Evolutionary conservation across 2,888 invertebrate genomes (phyloP).

Genomic region (Sepiola atlantica): DNA sequence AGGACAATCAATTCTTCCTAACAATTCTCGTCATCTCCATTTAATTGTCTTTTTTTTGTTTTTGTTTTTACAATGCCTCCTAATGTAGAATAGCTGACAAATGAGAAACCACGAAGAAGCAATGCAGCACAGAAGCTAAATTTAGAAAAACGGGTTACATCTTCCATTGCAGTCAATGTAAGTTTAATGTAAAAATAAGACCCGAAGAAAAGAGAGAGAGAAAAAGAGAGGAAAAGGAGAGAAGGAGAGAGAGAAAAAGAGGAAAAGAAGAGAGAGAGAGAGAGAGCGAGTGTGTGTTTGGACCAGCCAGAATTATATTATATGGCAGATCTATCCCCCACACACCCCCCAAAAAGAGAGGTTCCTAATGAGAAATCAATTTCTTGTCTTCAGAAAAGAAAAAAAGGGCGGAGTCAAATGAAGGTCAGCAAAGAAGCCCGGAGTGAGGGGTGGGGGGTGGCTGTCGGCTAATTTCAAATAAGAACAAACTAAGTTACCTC

Average conservation of each 20-base stretch:
- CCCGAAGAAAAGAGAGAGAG: background rate
- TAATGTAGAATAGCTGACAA: background rate
- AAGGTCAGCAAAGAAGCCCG: background rate
- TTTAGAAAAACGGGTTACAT: background rate
- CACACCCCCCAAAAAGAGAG: no score
- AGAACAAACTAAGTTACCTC: background rate
- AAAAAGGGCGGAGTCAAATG: background rate
- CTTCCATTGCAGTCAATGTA: background rate
- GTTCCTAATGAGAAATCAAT: constrained; percentile 8
- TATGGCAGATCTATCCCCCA: background rate
- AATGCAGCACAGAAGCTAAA: background rate
- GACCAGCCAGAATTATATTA: background rate
- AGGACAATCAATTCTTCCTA: no score
- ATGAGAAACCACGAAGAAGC: background rate
- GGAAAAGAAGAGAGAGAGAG: background rate
- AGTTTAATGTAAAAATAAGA: background rate
- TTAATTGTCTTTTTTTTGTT: no score
- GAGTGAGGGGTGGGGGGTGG: background rate
- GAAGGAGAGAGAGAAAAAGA: background rate
- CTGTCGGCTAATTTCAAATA: background rate
- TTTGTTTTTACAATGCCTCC: no score
- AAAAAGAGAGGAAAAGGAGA: background rate
- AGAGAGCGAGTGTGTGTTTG: background rate
- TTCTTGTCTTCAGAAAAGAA: background rate
- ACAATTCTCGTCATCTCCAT: no score